Evolutionary conservation across 1,140 invertebrate genomes (phyloP), one percentile per base, ranked within the genome.

Genomic region (Spodoptera litura): DNA sequence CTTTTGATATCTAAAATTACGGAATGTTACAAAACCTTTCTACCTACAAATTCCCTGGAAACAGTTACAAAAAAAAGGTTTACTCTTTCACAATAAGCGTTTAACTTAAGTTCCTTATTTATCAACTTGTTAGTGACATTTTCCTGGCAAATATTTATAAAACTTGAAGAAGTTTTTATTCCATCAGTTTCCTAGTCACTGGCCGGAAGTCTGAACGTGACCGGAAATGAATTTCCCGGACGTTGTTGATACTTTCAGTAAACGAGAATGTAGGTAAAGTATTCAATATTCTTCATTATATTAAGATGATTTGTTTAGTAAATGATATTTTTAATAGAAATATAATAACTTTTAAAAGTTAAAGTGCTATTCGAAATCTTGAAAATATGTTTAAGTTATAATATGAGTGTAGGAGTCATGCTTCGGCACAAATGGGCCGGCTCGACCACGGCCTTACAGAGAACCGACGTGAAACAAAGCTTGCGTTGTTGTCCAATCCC

Each of bases 191-290:
- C 27, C 20, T 51, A 71, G 35, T 79, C 78, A 64, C 20, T 51
- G 56, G 68, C 8, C 53, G 44, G 55, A 88, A 87, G 85, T 87
- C 77, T 78, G 85, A 64, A 91, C 89, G 89, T 89, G 89, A 88
- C 89, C 85, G 89, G 87, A 89, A 89, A 89, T 89, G 86, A 89
- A 87, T 91, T 89, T 88, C 85, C 88, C 89, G 89, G 89, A 85
- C 84, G 83, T 81, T 61, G 78, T 72, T 73, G 84, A 87, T 85
- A 88, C 82, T 85, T 87, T 84, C 82, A 84, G 79, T 80, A 85
- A 83, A 87, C 80, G 82, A 82, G 61, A 78, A 75, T 77, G 59
- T 81, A 82, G 79, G 81, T 84, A 87, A 82, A 78, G 81, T 84
- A 87, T 88, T 85, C 83, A 85, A 86, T 87, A 78, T 87, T 83